Percentiles rank a stretch among this genome's conserved stretches.
Conservation (phyloP, 2,113 vertebrate species). For the Malurus alboscapulatus region DNA sequence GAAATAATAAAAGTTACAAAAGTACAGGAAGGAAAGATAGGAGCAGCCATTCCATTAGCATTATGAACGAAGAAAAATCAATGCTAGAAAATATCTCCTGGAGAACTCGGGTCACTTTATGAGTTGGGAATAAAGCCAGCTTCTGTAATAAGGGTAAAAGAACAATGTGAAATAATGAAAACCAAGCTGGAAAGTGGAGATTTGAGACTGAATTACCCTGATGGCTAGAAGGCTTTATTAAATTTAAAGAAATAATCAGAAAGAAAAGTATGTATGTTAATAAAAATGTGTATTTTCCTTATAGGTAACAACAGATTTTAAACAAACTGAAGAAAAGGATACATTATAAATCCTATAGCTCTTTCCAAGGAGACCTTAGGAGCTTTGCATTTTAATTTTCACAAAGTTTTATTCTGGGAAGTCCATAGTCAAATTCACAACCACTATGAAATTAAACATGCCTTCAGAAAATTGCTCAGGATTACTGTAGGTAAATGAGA, state of each 20-base stretch:
- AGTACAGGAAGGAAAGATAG: not conserved
- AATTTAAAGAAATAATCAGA: conserved; percentile 25
- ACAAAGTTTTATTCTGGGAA: not conserved
- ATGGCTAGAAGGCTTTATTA: conserved; percentile 28
- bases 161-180: conserved; percentile 42
- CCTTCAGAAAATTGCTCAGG: not conserved
- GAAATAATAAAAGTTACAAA: conserved; percentile 23
- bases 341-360: not conserved
- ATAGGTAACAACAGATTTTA: not conserved
- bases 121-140: conserved; percentile 48
- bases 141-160: conserved; percentile 1
- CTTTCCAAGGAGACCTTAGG: not conserved
- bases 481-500: not conserved
- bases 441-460: not conserved
- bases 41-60: not conserved
- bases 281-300: not conserved
- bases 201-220: conserved; percentile 15
- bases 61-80: conserved; percentile 31
- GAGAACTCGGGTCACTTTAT: conserved; percentile 6
- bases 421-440: not conserved
- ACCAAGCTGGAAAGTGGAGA: not conserved
- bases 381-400: not conserved
- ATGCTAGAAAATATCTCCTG: conserved; percentile 11
- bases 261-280: not conserved
- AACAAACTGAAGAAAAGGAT: not conserved